Base-by-base conservation (phyloP, 2,888 invertebrate species). In the Lamellibrachia satsuma region DNA sequence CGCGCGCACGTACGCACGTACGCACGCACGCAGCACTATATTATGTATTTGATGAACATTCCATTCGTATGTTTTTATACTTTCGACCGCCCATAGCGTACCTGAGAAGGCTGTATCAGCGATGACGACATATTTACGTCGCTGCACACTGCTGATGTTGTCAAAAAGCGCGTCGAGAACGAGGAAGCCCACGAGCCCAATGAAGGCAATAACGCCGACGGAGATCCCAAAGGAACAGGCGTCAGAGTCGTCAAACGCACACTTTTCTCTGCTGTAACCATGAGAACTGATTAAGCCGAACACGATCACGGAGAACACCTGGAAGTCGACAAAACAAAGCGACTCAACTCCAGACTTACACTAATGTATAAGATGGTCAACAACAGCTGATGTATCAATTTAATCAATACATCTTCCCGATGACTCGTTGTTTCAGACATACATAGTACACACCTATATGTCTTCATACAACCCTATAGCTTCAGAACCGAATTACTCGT, bases 301-400 rank as follows among this genome's bases (percentile, higher is more conserved):
- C 91, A 99, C 98, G 94, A 99, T 98, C 95, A 99, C 98, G 93
- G 99, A 97, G 97, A 99, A 99, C n/a, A 99, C 97, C 99, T 99
- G 97, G 92, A 97, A 97, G 93, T 55, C 55, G 55, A 55, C 55
- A 55, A 55, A 15, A 75, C 6, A 75, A 75, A 22, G 2, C 75
- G 22, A 39, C 39, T 75, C n/a, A 15, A 22, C 11, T 57, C 15
- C 8, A 57, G 57, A 57, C 8, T 75, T 75, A 75, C 6, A 15
- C 6, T 15, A 6, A 75, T 75, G 39, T 39, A 39, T 39, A 39
- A 39, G 39, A 39, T 1, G 39, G 39, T 75, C 75, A 22, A 22
- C 75, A 3, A 4, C n/a, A 75, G 15, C n/a, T 22, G 75, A 39
- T 39, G 75, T 75, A 22, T 75, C 0, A 15, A 75, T 6, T 15